Evolutionary conservation across 2,888 invertebrate species (phyloP).

Genomic region (Drosophila demipolita): DNA sequence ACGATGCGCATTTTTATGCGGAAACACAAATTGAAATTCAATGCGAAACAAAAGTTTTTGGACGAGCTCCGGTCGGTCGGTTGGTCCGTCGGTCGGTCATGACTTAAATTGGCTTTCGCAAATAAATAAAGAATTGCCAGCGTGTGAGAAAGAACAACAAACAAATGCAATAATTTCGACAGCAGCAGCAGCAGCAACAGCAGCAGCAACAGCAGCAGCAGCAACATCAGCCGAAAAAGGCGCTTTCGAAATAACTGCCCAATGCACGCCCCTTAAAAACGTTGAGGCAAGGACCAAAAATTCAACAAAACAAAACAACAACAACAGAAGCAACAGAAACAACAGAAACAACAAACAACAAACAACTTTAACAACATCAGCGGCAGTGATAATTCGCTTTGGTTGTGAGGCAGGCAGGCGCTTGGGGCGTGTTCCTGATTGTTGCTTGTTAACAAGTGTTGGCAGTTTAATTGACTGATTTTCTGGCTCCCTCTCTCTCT

Average conservation of each 20-base stretch:
- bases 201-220: slow-evolving; percentile 24
- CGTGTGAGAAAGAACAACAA: slow-evolving; percentile 54
- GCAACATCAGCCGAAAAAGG: slow-evolving; percentile 49
- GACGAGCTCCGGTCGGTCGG: slow-evolving; percentile 23
- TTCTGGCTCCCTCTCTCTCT: slow-evolving; percentile 6
- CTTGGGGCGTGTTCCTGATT: slow-evolving; percentile 82
- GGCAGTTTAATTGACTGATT: slow-evolving; percentile 82
- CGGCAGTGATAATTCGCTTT: slow-evolving; percentile 63
- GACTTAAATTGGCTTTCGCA: slow-evolving; percentile 74
- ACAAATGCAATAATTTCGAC: slow-evolving; percentile 43
- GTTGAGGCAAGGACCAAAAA: slow-evolving; percentile 22
- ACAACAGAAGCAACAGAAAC: slow-evolving; percentile 2
- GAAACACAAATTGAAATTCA: slow-evolving; percentile 82
- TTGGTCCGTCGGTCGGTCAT: slow-evolving; percentile 1
- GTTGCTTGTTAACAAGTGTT: slow-evolving; percentile 83
- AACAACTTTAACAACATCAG: slow-evolving; percentile 10
- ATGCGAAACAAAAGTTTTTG: slow-evolving; percentile 65
- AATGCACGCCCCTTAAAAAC: slow-evolving; percentile 49
- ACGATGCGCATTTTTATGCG: slow-evolving; percentile 71
- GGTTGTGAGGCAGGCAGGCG: slow-evolving; percentile 59
- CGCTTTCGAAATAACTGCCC: slow-evolving; percentile 68
- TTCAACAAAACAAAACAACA: slow-evolving; percentile 1
- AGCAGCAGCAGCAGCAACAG: slow-evolving; percentile 35
- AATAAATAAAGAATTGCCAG: slow-evolving; percentile 66
- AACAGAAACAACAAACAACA: slow-evolving; percentile 1